A percentile compares a stretch with the other conserved stretches of the same genome.
Evolutionary conservation across 2,888 invertebrate species (phyloP).

Genomic region (Acronicta alni): DNA sequence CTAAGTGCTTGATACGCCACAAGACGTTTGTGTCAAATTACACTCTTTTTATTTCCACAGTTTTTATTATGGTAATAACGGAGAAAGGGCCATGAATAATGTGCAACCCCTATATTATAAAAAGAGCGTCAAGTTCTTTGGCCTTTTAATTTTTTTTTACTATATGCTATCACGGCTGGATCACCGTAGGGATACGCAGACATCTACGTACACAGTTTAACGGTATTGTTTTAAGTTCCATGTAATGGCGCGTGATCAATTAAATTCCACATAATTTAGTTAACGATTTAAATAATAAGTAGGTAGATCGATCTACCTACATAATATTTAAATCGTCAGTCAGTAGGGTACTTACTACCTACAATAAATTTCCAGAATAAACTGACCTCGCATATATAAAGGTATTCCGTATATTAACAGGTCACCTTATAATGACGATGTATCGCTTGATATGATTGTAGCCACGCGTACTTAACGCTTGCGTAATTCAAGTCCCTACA

Average conservation of each 20-base stretch:
- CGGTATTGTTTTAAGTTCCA: neutral
- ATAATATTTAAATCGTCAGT: too few relatives aligned
- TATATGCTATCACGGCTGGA: neutral
- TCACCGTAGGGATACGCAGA: neutral
- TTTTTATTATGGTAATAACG: constrained; percentile 83
- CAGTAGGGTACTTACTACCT: too few relatives aligned
- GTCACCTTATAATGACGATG: too few relatives aligned
- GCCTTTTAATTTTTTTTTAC: constrained; percentile 3
- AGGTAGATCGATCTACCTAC: too few relatives aligned
- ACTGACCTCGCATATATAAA: too few relatives aligned
- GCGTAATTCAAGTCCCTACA: neutral
- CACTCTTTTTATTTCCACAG: constrained; percentile 78
- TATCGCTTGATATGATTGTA: too few relatives aligned
- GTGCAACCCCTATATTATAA: constrained; percentile 60
- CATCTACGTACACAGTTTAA: neutral
- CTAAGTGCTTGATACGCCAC: constrained; percentile 70
- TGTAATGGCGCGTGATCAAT: too few relatives aligned
- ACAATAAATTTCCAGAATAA: too few relatives aligned
- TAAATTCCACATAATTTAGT: too few relatives aligned
- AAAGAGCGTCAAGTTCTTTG: constrained; percentile 44
- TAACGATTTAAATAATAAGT: too few relatives aligned
- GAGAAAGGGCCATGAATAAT: constrained; percentile 74
- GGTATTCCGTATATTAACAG: too few relatives aligned
- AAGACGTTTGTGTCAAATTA: constrained; percentile 79
- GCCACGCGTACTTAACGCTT: neutral